Evolutionary conservation across 2,888 invertebrate genomes (phyloP).

Genomic region (Venustoraphidia nigricollis): DNA sequence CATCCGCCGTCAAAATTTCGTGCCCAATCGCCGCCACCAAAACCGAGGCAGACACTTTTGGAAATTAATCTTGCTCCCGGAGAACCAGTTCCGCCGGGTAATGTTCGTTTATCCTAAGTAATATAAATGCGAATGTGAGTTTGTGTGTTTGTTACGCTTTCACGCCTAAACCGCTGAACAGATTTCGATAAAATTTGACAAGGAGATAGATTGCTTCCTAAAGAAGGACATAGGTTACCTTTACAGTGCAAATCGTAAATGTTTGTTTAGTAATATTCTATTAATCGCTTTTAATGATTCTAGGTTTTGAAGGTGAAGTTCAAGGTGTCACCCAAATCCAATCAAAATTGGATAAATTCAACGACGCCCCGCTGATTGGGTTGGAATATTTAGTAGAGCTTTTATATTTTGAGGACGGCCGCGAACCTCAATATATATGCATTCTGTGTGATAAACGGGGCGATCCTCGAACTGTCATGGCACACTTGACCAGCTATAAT

Average conservation of each 20-base stretch:
- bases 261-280: too few relatives aligned
- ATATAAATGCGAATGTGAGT: too few relatives aligned
- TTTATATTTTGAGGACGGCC: slow-evolving; percentile 41
- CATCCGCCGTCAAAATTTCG: slow-evolving; percentile 18
- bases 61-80: slow-evolving; percentile 35
- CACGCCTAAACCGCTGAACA: too few relatives aligned
- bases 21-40: slow-evolving; percentile 11
- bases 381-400: slow-evolving; percentile 67
- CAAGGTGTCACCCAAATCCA: slow-evolving; percentile 31
- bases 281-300: too few relatives aligned
- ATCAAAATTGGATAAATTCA: slow-evolving; percentile 35
- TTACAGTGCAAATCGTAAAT: too few relatives aligned
- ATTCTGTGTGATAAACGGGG: slow-evolving; percentile 66
- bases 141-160: too few relatives aligned
- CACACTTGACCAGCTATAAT: slow-evolving; percentile 62
- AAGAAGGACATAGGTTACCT: too few relatives aligned
- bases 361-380: slow-evolving; percentile 43
- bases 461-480: slow-evolving; percentile 61
- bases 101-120: too few relatives aligned
- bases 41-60: slow-evolving; percentile 14
- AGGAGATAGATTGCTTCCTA: too few relatives aligned
- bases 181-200: too few relatives aligned
- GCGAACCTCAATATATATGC: slow-evolving; percentile 62
- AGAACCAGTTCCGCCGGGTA: slow-evolving; percentile 49
- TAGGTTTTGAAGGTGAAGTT: slow-evolving; percentile 45